Evolutionary conservation across 2,797 vertebrate species (phyloP).

Genomic region (Microcaecilia unicolor): DNA sequence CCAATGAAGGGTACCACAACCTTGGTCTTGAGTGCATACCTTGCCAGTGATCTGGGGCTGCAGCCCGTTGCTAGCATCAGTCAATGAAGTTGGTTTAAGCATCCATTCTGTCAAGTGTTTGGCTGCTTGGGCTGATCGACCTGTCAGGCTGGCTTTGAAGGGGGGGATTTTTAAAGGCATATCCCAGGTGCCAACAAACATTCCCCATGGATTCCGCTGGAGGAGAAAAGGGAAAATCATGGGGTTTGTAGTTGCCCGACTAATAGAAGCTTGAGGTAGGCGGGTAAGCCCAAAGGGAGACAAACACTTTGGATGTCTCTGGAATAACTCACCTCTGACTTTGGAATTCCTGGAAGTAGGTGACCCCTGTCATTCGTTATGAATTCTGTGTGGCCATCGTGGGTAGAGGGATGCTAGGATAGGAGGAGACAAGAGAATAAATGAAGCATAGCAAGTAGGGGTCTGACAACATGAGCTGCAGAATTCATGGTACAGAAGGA

Average conservation of each 20-base stretch:
- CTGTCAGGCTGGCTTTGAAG: conserved; percentile 25
- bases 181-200: conserved; percentile 48
- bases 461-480: too few relatives aligned
- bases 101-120: conserved; percentile 27
- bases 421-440: neutral
- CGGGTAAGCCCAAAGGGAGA: neutral
- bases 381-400: conserved; percentile 56
- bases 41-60: conserved; percentile 27
- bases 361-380: conserved; percentile 67
- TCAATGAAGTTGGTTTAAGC: conserved; percentile 15
- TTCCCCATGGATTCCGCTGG: conserved; percentile 48
- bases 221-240: neutral
- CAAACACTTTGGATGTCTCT: too few relatives aligned
- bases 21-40: conserved; percentile 25
- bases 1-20: too few relatives aligned
- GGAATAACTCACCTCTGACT: conserved; percentile 52
- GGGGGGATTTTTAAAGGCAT: conserved; percentile 49
- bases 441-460: neutral
- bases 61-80: conserved; percentile 38
- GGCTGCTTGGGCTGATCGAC: conserved; percentile 20
- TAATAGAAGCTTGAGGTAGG: neutral
- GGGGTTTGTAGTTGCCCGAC: neutral
- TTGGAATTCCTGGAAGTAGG: conserved; percentile 57
- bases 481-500: neutral
- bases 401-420: conserved; percentile 43